Base-by-base conservation (phyloP, 1,140 invertebrate genomes). In the Drosophila dunni region DNA sequence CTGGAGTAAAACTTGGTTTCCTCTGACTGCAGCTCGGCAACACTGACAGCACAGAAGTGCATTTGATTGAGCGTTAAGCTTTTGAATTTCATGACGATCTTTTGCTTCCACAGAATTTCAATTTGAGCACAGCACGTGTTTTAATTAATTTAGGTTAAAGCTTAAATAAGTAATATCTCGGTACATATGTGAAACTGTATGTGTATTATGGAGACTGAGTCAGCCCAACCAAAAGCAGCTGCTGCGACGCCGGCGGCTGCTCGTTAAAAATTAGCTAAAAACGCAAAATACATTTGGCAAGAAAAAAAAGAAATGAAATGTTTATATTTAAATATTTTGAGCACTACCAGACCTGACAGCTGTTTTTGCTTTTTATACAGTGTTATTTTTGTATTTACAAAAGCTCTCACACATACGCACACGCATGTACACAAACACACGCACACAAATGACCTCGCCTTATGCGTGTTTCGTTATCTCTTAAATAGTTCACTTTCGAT, bases 101-200 rank as follows among this genome's bases (percentile, higher is more conserved):
- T 6, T 29, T 29, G 24, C 24, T 29, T 29, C 24, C 24, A 29
- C 24, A 29, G 24, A 29, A 29, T 29, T 29, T 29, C 24, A 29
- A 29, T 29, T 29, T 29, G 15, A 54, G 51, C 50, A 34, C 7
- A 54, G 63, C 79, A 85, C 75, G 81, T 81, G 82, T 81, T 81
- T 78, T 46, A 64, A 70, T 75, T 78, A 57, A 84, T 85, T 84
- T 84, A 51, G 78, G 81, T 78, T 78, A 78, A 29, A 29, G 36
- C 65, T 44, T 60, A 29, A 51, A 61, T 20, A 51, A 50, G 36
- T 33, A 51, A 68, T 33, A 42, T 15, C 4, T 7, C 34, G 34
- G 7, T 57, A 15, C 13, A 46, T 40, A 33, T 24, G 10, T 34
- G 3, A 42, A 13, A 34, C 34, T 34, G 36, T 15, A 7, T 46